phyloP scores from a whole-genome alignment of 2,888 invertebrate genomes.

The Limnephilus marmoratus region DNA sequence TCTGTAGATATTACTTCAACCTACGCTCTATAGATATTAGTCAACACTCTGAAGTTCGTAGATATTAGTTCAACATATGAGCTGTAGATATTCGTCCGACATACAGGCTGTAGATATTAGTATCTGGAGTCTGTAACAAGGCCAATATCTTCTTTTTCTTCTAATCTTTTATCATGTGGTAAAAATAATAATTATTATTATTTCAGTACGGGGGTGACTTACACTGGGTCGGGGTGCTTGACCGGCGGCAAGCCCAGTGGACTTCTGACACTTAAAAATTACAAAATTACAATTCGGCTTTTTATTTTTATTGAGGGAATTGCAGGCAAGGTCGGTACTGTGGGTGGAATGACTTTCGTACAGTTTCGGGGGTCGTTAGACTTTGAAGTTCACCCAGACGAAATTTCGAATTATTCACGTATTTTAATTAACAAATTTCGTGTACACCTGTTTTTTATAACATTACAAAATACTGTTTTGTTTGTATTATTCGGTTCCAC shows the following conservation, averaged over 20 bases:
- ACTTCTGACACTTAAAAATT: neutral
- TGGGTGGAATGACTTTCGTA: neutral
- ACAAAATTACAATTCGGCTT: neutral
- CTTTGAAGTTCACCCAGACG: neutral
- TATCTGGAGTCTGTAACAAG: too few relatives aligned
- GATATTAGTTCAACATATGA: too few relatives aligned
- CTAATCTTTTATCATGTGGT: neutral
- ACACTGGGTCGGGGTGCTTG: neutral
- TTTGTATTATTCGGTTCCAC: neutral
- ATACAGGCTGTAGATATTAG: too few relatives aligned
- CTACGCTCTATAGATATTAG: too few relatives aligned
- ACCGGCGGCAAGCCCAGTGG: neutral
- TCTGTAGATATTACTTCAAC: too few relatives aligned
- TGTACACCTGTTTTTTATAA: neutral
- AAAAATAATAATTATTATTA: neutral
- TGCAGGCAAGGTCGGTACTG: neutral
- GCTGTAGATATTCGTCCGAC: too few relatives aligned
- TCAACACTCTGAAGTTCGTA: too few relatives aligned
- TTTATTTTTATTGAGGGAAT: neutral
- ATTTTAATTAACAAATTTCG: neutral
- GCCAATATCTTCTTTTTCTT: neutral
- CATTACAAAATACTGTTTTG: too few relatives aligned
- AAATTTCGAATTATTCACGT: neutral
- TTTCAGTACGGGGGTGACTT: neutral
- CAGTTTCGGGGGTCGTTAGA: neutral